These are phyloP conservation scores for Drosophila lacteicornis DNA, from an alignment of 1,140 invertebrate genomes.

Conservation along the genomic window DNA sequence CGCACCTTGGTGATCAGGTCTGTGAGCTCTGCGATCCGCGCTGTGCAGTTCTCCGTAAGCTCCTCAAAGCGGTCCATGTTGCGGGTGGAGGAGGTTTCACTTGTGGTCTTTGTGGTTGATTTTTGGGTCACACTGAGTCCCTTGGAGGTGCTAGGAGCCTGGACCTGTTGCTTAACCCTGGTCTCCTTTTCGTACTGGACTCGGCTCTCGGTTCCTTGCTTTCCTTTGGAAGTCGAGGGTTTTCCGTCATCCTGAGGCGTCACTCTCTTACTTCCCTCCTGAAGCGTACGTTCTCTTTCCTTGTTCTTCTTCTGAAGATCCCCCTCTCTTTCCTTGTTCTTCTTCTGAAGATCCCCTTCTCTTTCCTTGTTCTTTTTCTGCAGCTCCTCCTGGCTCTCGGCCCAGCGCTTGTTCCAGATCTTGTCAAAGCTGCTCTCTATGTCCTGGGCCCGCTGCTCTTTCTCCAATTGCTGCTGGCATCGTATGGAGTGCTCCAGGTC, in stretches of 20 bases:
- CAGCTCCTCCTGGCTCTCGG: constrained; percentile 10
- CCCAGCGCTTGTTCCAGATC: constrained; percentile 60
- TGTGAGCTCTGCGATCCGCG: constrained; percentile 76
- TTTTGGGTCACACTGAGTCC: background rate
- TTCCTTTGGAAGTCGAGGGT: background rate
- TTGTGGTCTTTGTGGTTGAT: background rate
- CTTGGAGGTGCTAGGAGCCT: background rate
- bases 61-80: constrained; percentile 65
- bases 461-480: constrained; percentile 43
- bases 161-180: too few relatives aligned
- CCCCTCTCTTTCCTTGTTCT: too few relatives aligned
- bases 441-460: constrained; percentile 24
- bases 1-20: constrained; percentile 78
- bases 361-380: background rate
- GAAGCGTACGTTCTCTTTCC: background rate
- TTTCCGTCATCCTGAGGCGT: background rate
- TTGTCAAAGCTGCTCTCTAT: constrained; percentile 56
- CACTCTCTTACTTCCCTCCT: background rate
- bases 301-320: too few relatives aligned
- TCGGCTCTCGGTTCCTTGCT: background rate
- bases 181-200: constrained; percentile 1
- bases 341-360: too few relatives aligned
- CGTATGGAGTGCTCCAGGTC: constrained; percentile 73
- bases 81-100: constrained; percentile 9
- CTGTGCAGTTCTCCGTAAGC: constrained; percentile 77